Base-by-base conservation (phyloP, 2,888 invertebrate species). In the Nemapogon koenigi region DNA sequence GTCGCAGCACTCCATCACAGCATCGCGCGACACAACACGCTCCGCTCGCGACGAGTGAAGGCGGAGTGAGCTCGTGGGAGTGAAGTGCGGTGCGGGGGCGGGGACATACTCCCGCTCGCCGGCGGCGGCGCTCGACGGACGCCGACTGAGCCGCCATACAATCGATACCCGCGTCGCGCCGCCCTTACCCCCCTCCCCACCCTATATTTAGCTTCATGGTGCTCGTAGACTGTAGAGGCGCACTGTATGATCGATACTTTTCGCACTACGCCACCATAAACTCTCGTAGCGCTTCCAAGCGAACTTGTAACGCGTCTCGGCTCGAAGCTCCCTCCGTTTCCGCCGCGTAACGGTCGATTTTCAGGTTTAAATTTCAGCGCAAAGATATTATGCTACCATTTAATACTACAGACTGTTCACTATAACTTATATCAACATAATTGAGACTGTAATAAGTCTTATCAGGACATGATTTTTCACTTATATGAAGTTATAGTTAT, bases 141-240 rank as follows among this genome's bases (percentile, higher is more conserved):
- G 73, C 68, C 76, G 73, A 73, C 76, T 75, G 73, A 73, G 69
- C 64, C 71, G 66, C 55, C 70, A 58, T 60, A 65, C 70, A 73
- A 75, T 76, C 76, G 73, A 76, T 75, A 75, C 62, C 65, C 62
- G 55, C 31, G 37, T 37, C 27, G 40, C 64, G 64, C 63, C 68
- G 62, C 63, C 58, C 27, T 7, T 22, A 32, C 35, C 26, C 41
- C 37, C 28, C 41, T 56, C 37, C 57, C 57, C 58, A 54, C 54
- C 59, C 55, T 76, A 78, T 76, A 76, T 76, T 78, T 75, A 76
- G 76, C 73, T 67, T 65, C 73, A 72, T 71, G 72, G 70, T 71
- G 68, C 71, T 75, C 69, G 70, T 65, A 75, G n/a, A n/a, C n/a
- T n/a, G n/a, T n/a, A n/a, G n/a, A n/a, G n/a, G n/a, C n/a, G n/a